phyloP scores from a whole-genome alignment of 2,888 invertebrate genomes.

The Blastobasis lacticolella region DNA sequence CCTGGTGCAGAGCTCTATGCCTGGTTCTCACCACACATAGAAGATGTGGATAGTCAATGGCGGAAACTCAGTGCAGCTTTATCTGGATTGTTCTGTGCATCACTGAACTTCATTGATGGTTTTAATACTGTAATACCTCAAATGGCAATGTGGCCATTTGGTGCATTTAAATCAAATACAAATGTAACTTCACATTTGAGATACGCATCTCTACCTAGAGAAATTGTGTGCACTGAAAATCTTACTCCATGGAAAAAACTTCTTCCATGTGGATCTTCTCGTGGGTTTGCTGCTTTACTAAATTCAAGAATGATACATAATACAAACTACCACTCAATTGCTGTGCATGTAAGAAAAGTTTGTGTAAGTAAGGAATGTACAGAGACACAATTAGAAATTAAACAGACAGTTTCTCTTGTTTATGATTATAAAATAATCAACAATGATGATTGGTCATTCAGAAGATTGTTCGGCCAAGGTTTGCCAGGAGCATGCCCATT shows the following conservation, averaged over 20 bases:
- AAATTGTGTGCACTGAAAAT: conserved; percentile 99
- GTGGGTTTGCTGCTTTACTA: conserved; percentile 89
- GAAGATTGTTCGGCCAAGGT: conserved; percentile 90
- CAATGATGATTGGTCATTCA: conserved; percentile 87
- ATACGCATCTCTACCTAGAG: conserved; percentile 94
- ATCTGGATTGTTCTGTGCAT: conserved; percentile 96
- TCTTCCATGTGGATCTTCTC: conserved; percentile 93
- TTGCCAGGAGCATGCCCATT: conserved; percentile 88
- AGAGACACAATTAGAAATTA: conserved; percentile 82
- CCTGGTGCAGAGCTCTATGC: conserved; percentile 96
- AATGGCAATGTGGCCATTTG: conserved; percentile 86
- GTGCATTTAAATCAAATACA: conserved; percentile 67
- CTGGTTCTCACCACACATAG: conserved; percentile 85
- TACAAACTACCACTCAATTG: conserved; percentile 93
- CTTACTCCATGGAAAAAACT: conserved; percentile 98
- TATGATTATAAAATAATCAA: conserved; percentile 84
- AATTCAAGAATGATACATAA: conserved; percentile 94
- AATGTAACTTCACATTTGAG: conserved; percentile 75
- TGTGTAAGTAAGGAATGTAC: conserved; percentile 77
- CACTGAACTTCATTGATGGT: conserved; percentile 92
- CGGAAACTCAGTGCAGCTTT: conserved; percentile 90
- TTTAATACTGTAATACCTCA: conserved; percentile 89
- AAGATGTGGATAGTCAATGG: conserved; percentile 89
- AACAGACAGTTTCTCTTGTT: conserved; percentile 89
- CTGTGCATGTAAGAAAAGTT: conserved; percentile 86